Evolutionary conservation across 1,140 invertebrate genomes (phyloP).

Genomic region (Chrysopa pallens): DNA sequence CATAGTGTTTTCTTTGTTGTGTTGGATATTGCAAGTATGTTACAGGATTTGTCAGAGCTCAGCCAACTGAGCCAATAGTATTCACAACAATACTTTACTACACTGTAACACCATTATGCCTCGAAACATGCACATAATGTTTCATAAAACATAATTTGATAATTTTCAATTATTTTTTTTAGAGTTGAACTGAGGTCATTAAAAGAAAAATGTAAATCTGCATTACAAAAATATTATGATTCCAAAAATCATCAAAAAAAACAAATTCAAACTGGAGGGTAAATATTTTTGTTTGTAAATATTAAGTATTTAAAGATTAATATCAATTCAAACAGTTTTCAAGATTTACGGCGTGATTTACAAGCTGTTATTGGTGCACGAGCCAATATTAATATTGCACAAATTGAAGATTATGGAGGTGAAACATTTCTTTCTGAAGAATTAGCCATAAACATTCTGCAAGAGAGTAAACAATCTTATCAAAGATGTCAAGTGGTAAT

Average conservation of each 20-base stretch:
- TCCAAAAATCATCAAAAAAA: conserved; percentile 91
- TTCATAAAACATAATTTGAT: no score
- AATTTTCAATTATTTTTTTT: conserved; percentile 20
- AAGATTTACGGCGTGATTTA: conserved; percentile 80
- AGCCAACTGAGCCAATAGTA: no score
- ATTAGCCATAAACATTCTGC: conserved; percentile 81
- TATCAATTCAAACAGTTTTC: conserved; percentile 41
- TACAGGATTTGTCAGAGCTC: no score
- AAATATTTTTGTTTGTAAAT: conserved; percentile 6
- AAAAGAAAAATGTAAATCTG: conserved; percentile 48
- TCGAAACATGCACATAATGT: no score
- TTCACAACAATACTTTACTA: no score
- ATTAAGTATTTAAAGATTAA: background rate
- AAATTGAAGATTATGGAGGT: conserved; percentile 88
- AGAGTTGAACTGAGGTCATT: conserved; percentile 61
- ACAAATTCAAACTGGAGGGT: conserved; percentile 43
- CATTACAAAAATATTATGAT: conserved; percentile 78
- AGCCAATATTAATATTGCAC: conserved; percentile 83
- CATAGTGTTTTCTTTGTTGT: no score
- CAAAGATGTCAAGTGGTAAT: conserved; percentile 48
- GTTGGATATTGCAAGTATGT: no score
- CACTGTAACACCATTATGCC: no score
- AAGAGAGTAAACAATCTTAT: conserved; percentile 82
- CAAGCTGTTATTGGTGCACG: conserved; percentile 83
- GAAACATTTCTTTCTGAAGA: conserved; percentile 96